These are phyloP conservation scores for Ormyrus thymus DNA, from an alignment of 2,888 invertebrate genomes.

Conservation along the genomic window DNA sequence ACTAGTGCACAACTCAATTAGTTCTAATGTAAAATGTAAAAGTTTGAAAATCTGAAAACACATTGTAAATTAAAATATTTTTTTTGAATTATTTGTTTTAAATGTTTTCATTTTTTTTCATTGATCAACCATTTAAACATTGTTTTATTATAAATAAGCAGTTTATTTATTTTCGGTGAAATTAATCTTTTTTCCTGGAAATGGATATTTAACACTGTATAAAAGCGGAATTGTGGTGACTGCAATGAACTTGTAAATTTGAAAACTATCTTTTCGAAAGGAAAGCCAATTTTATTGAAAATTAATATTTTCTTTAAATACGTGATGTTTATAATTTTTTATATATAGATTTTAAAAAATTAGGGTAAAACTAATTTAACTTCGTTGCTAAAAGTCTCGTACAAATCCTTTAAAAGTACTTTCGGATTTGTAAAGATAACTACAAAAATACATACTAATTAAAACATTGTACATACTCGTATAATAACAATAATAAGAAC, in stretches of 20 bases:
- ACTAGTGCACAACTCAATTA: constrained; percentile 29
- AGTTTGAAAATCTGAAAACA: constrained; percentile 3
- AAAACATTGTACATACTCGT: constrained; percentile 34
- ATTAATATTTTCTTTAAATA: constrained; percentile 28
- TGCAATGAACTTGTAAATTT: constrained; percentile 35
- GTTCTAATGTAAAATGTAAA: constrained; percentile 32
- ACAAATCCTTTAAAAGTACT: constrained; percentile 41
- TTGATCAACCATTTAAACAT: neutral
- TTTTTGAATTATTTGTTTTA: constrained; percentile 4
- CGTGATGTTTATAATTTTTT: constrained; percentile 38
- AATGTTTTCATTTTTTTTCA: too few species aligned
- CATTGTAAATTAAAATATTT: constrained; percentile 9
- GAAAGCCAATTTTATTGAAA: constrained; percentile 15
- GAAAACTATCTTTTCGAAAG: constrained; percentile 27
- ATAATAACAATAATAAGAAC: constrained; percentile 20
- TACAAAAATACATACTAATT: constrained; percentile 26
- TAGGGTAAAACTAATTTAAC: constrained; percentile 8
- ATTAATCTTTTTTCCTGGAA: constrained; percentile 3
- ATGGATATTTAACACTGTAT: constrained; percentile 18
- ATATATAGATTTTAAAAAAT: constrained; percentile 21
- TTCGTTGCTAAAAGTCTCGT: constrained; percentile 29
- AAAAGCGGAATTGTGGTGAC: constrained; percentile 35
- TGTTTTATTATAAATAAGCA: constrained; percentile 3
- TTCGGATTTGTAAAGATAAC: constrained; percentile 36
- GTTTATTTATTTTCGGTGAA: constrained; percentile 16